phyloP scores from a whole-genome alignment of 2,888 invertebrate genomes.

The Acrobasis suavella region DNA sequence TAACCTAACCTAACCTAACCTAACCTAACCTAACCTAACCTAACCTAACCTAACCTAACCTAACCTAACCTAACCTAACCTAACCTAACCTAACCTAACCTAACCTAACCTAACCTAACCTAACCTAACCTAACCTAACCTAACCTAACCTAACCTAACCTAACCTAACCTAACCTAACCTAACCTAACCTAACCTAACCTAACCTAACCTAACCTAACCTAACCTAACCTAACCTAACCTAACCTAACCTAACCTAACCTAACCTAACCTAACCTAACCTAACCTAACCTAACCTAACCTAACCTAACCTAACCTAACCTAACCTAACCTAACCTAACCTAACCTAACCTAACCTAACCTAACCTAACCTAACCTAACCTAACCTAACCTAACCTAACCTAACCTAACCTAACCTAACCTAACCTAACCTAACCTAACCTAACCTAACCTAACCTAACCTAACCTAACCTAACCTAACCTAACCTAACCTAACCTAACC shows the following conservation, averaged over 20 bases:
- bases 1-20: slow-evolving; percentile 26
- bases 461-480: slow-evolving; percentile 30
- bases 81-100: slow-evolving; percentile 28
- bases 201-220: slow-evolving; percentile 30
- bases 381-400: slow-evolving; percentile 33
- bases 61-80: slow-evolving; percentile 33
- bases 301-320: too few species aligned
- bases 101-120: slow-evolving; percentile 25
- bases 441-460: slow-evolving; percentile 31
- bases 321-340: too few species aligned
- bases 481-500: slow-evolving; percentile 29
- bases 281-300: too few species aligned
- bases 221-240: slow-evolving; percentile 41
- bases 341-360: too few species aligned
- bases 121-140: slow-evolving; percentile 34
- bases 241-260: slow-evolving; percentile 35
- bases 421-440: slow-evolving; percentile 30
- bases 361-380: too few species aligned
- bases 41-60: slow-evolving; percentile 33
- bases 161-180: slow-evolving; percentile 33
- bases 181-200: slow-evolving; percentile 27
- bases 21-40: slow-evolving; percentile 34
- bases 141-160: slow-evolving; percentile 33
- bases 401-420: slow-evolving; percentile 31
- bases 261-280: slow-evolving; percentile 25